These are phyloP conservation scores for Scolopax bukidnonensis DNA, from an alignment of 2,797 vertebrate genomes.

Conservation along the genomic window DNA sequence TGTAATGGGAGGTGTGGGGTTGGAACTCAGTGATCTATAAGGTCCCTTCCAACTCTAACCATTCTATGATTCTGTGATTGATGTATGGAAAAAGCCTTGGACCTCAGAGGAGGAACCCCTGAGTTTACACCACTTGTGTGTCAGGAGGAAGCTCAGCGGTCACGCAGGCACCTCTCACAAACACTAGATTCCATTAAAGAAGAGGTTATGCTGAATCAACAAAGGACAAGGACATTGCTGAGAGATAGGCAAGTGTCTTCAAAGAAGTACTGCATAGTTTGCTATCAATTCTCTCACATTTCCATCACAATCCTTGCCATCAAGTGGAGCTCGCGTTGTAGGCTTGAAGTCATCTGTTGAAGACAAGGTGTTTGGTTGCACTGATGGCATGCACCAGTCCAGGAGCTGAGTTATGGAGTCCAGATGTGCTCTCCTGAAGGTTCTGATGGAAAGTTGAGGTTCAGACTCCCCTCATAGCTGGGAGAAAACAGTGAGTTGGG, in stretches of 20 bases:
- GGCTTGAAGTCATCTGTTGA: neutral
- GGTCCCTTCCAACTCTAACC: no score
- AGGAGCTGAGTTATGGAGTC: neutral
- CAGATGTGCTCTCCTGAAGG: neutral
- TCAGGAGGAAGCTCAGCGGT: neutral
- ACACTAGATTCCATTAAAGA: neutral
- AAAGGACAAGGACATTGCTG: neutral
- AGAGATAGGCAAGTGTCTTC: neutral
- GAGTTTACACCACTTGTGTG: neutral
- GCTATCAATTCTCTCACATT: neutral
- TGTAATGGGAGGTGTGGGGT: no score
- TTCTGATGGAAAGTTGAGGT: neutral
- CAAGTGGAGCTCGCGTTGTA: fast-evolving
- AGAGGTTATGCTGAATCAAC: neutral
- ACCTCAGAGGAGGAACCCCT: neutral
- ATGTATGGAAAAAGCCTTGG: neutral
- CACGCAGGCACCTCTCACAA: neutral
- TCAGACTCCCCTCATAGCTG: neutral
- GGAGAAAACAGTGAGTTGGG: fast-evolving
- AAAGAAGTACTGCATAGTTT: neutral
- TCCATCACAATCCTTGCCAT: neutral
- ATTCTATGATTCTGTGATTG: neutral
- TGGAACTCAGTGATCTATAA: no score
- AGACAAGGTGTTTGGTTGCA: neutral
- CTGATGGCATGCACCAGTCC: neutral